A percentile compares a stretch with the other conserved stretches of the same genome.
Conservation (phyloP, 1,140 invertebrate species). For the Papilio polyxenes region DNA sequence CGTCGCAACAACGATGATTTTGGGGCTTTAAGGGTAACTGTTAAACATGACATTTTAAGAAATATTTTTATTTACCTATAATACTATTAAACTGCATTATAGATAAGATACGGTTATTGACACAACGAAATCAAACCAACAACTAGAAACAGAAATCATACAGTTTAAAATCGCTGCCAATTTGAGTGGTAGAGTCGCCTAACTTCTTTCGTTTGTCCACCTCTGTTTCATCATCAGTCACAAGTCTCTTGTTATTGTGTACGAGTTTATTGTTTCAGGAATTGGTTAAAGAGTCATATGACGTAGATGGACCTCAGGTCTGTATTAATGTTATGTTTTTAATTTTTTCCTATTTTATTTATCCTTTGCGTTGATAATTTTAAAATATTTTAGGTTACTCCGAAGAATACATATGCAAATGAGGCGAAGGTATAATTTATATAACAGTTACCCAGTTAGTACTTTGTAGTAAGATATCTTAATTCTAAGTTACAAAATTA, state of each 20-base stretch:
- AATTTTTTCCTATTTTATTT: neutral
- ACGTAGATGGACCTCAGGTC: neutral
- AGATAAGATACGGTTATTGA: too few relatives aligned
- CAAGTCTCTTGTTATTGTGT: neutral
- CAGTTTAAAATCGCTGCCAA: too few relatives aligned
- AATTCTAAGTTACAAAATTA: neutral
- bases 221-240: neutral
- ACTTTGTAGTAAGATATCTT: too few relatives aligned
- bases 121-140: too few relatives aligned
- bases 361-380: neutral
- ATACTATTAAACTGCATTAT: too few relatives aligned
- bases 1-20: neutral
- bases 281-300: slow-evolving; percentile 4
- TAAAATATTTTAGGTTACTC: neutral
- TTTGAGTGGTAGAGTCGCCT: too few relatives aligned
- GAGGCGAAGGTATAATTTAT: neutral
- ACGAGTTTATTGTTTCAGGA: neutral
- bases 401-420: neutral
- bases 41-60: neutral
- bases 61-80: too few relatives aligned
- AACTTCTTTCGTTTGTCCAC: neutral
- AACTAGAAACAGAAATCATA: too few relatives aligned
- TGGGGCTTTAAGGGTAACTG: slow-evolving; percentile 4
- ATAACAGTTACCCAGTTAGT: neutral
- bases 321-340: neutral